Base-by-base conservation (phyloP, 2,888 invertebrate genomes). In the Cremastinae sp. region DNA sequence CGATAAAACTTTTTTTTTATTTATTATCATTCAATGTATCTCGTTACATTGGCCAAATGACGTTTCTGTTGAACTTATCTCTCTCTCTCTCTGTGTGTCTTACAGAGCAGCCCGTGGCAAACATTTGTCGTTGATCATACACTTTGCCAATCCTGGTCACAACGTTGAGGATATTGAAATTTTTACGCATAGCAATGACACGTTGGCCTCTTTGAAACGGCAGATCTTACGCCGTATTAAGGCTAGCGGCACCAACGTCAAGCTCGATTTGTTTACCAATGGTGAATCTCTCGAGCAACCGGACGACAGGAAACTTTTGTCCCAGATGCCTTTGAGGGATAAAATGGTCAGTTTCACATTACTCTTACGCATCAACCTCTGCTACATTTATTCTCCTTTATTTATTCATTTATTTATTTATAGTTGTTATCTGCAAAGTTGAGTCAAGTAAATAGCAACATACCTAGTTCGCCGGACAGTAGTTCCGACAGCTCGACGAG, bases 401-500 rank as follows among this genome's bases (percentile, higher is more conserved):
- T n/a, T n/a, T n/a, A 38, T 62, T 16, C 54, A 36, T 51, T 12
- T 64, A 79, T 81, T 82, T 73, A 74, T 66, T 85, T 87, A 34
- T 85, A 94, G 94, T 87, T 94, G 74, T 91, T 96, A 79, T 94
- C 94, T 47, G 96, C 94, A 0, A 96, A 96, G 90, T 90, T 96
- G 61, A 94, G 94, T 78, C 95, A 95, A 84, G 92, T 94, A 43
- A 93, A 93, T 84, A 92, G 93, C 12, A 94, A 94, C 73, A 91
- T 94, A 88, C 93, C 94, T 18, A 95, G 95, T 84, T 96, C 96
- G 72, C 96, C 96, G 66, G 98, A 98, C 87, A 97, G 97, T 69
- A 97, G 97, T 85, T 97, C 97, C 71, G 98, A 98, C 89, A 97
- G 97, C 81, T 97, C 97, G 70, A 96, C 97, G 1, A 96, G 97